These are phyloP conservation scores for Drosophila dives DNA, from an alignment of 2,888 invertebrate genomes.

Conservation along the genomic window DNA sequence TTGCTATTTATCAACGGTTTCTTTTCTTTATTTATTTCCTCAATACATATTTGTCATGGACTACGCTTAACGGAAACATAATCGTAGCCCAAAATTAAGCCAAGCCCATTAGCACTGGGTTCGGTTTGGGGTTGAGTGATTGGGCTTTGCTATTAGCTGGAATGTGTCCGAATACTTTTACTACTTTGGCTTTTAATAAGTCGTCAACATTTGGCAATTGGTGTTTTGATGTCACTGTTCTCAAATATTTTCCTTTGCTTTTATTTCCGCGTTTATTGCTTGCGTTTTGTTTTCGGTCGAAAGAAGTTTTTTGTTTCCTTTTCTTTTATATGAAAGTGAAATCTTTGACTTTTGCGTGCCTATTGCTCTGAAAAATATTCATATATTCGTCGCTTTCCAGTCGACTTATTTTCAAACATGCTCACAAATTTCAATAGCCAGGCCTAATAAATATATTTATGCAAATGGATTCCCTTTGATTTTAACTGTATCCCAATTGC, in stretches of 20 bases:
- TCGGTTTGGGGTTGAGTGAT: not conserved
- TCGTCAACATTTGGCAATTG: conserved; percentile 61
- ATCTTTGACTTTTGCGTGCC: conserved; percentile 53
- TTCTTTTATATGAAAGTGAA: conserved; percentile 51
- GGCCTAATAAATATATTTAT: conserved; percentile 65
- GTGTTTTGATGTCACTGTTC: conserved; percentile 71
- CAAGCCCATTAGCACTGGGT: conserved; percentile 17
- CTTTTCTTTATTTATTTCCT: conserved; percentile 20
- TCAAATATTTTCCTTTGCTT: conserved; percentile 44
- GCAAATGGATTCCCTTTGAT: conserved; percentile 63
- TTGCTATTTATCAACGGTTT: conserved; percentile 22
- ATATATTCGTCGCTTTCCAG: conserved; percentile 43
- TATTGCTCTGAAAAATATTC: conserved; percentile 55
- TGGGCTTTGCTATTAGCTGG: conserved; percentile 20
- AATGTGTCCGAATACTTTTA: conserved; percentile 51
- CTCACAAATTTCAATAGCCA: conserved; percentile 33
- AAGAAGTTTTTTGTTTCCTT: not conserved
- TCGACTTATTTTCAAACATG: conserved; percentile 41
- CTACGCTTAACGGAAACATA: conserved; percentile 62
- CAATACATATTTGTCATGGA: conserved; percentile 44
- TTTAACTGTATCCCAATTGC: conserved; percentile 33
- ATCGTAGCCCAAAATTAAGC: conserved; percentile 40
- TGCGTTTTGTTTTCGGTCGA: conserved; percentile 23
- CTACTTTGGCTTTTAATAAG: conserved; percentile 58
- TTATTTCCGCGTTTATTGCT: conserved; percentile 50